Percentiles rank a stretch among this genome's conserved stretches.
Conservation (phyloP, 2,113 vertebrate species). For the Sceloporus undulatus region DNA sequence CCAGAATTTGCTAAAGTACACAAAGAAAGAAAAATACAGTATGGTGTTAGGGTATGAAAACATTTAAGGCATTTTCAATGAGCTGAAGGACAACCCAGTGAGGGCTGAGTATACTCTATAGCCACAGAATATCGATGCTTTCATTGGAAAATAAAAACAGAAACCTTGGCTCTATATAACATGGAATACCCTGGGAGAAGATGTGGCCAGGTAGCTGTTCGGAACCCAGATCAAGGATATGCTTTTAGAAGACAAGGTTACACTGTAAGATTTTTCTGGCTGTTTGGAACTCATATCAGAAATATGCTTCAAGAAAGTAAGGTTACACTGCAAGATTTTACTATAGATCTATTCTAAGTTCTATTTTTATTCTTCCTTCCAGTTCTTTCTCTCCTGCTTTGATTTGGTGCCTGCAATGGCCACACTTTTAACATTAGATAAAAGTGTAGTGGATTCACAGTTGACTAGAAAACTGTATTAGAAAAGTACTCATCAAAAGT, state of each 20-base stretch:
- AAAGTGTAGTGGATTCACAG: neutral
- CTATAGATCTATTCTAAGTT: neutral
- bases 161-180: no score
- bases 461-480: neutral
- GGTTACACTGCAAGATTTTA: neutral
- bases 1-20: neutral
- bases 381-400: slow-evolving; percentile 5
- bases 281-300: neutral
- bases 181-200: no score
- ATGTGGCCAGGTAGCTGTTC: neutral
- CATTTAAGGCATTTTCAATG: no score
- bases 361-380: neutral
- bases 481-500: neutral
- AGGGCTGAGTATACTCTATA: no score
- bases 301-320: neutral
- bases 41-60: no score
- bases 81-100: no score
- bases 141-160: no score
- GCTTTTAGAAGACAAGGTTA: neutral
- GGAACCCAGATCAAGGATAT: neutral
- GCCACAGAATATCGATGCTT: no score
- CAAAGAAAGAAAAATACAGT: no score
- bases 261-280: neutral
- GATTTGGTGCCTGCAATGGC: neutral
- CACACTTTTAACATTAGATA: slow-evolving; percentile 9